phyloP scores from a whole-genome alignment of 2,797 vertebrate genomes.

The Anguilla obscura region DNA sequence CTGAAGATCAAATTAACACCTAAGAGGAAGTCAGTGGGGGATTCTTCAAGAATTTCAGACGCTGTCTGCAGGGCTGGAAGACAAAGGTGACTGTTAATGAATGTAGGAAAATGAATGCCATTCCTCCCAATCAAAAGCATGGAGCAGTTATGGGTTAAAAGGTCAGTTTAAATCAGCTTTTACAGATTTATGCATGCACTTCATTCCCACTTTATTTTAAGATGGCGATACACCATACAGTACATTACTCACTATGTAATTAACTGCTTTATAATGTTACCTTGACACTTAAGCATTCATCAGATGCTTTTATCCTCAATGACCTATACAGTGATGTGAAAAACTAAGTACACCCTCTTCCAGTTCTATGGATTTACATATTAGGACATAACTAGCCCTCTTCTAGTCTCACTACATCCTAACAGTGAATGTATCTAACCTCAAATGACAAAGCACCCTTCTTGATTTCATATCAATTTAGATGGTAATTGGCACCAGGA shows the following conservation, averaged over 20 bases:
- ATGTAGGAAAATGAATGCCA: slow-evolving; percentile 74
- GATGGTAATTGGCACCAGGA: too few species aligned
- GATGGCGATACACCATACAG: background rate
- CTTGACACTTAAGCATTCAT: background rate
- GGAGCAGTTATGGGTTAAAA: background rate
- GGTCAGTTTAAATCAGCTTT: background rate
- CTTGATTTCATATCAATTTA: too few species aligned
- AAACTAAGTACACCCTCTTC: background rate
- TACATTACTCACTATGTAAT: background rate
- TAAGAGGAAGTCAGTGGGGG: background rate
- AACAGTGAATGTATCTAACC: too few species aligned
- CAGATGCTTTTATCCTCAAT: background rate
- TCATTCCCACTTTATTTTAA: slow-evolving; percentile 20
- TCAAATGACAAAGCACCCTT: too few species aligned
- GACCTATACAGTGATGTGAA: background rate
- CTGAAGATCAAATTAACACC: background rate
- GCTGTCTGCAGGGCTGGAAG: background rate
- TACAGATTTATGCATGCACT: background rate
- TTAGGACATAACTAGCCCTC: background rate
- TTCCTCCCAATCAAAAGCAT: slow-evolving; percentile 65
- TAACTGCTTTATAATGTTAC: background rate
- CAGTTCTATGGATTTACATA: background rate
- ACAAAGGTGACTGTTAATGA: slow-evolving; percentile 55
- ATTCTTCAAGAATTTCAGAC: background rate
- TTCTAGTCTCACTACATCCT: background rate